Evolutionary conservation across 2,888 invertebrate genomes (phyloP), one percentile per base, ranked within the genome.

Genomic region (Tenthredo scrophulariae): DNA sequence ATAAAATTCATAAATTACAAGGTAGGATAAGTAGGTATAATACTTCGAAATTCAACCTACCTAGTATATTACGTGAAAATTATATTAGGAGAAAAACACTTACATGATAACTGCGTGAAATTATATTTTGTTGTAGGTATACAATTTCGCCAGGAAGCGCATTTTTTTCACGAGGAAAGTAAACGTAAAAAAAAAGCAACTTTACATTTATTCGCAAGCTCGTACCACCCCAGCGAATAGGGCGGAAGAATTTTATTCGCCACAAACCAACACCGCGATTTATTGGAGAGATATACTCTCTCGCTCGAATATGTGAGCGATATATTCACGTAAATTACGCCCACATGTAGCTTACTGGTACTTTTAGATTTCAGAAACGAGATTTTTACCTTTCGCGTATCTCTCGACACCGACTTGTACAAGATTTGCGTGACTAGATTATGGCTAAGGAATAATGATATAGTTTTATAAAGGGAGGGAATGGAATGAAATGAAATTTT

Each of bases 341-440:
- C 26, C 62, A 62, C 62, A 37, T 37, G 26, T 62, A 62, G 62
- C 62, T 5, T 22, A 62, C 26, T 13, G 62, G 62, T 62, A 62
- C 62, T 62, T 26, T 13, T 62, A 62, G 62, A 62, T 62, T 13
- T 62, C 13, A 62, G 62, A 62, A 62, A 10, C 26, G 26, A 62
- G 62, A 62, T 62, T 62, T 62, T 62, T 62, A 26, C 62, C 62
- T 62, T 26, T 26, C 26, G 1, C 58, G 62, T 62, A 62, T 62
- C 62, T 62, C 26, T 62, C 62, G 62, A 62, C 62, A 26, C 62
- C 22, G 62, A 62, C 62, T 62, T 62, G 62, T 26, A 62, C 62
- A 62, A 62, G 62, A 62, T 62, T 62, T 62, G 62, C 62, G 62
- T 62, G 62, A 62, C 62, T 62, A 62, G 62, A 62, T 62, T 26